phyloP scores from a whole-genome alignment of 2,113 vertebrate species.

The Alethe castanea region DNA sequence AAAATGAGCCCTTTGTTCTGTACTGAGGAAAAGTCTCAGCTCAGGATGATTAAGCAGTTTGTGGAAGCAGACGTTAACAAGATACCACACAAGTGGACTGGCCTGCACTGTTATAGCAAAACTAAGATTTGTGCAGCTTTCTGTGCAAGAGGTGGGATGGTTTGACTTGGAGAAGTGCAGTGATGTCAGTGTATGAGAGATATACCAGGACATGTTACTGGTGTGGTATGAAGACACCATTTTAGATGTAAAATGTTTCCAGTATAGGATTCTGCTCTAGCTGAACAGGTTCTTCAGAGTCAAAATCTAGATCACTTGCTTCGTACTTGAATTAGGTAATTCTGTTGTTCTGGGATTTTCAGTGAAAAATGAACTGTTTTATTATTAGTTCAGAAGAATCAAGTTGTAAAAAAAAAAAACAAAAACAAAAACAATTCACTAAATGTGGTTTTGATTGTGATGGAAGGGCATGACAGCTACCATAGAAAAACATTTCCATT shows the following conservation, averaged over 20 bases:
- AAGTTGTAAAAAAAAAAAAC: not conserved
- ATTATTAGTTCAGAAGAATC: not conserved
- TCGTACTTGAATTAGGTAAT: not conserved
- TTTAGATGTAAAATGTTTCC: not conserved
- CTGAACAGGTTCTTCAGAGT: not conserved
- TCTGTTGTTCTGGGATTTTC: not conserved
- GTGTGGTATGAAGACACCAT: not conserved
- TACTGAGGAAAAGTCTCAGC: not conserved
- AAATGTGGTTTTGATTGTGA: not conserved
- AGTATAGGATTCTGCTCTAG: not conserved
- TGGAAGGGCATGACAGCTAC: not conserved
- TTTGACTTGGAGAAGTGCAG: not conserved
- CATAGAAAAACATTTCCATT: not conserved
- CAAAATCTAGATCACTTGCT: not conserved
- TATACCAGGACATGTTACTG: not conserved
- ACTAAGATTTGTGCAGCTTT: not conserved
- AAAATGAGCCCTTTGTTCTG: not conserved
- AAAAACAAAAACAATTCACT: not conserved
- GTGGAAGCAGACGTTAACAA: not conserved
- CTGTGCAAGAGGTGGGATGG: not conserved
- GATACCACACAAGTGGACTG: not conserved
- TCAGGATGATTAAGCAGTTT: not conserved
- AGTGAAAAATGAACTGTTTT: not conserved
- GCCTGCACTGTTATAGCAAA: not conserved
- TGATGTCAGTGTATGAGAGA: not conserved